Percentiles rank a stretch among this genome's conserved stretches.
These are phyloP conservation scores for Caenorhabditis plicata DNA, from an alignment of 2,888 invertebrate genomes.

Conservation along the genomic window DNA sequence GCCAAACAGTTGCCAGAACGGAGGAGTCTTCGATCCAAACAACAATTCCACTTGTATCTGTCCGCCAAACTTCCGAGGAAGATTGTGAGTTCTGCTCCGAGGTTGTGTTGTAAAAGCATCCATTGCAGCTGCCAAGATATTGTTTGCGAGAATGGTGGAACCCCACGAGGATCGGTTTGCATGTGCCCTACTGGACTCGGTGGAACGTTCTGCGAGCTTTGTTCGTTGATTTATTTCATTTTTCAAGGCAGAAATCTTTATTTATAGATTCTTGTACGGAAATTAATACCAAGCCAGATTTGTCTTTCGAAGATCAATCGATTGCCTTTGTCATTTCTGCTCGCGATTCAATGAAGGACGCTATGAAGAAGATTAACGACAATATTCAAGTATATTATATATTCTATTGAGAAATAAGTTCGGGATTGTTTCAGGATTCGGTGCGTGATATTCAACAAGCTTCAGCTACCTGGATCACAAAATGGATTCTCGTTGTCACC, in stretches of 20 bases:
- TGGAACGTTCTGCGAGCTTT: constrained; percentile 55
- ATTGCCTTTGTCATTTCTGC: constrained; percentile 51
- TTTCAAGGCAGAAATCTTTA: background rate
- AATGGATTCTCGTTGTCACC: constrained; percentile 41
- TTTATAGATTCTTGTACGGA: constrained; percentile 43
- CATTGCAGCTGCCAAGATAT: constrained; percentile 41
- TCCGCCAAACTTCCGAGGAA: constrained; percentile 42
- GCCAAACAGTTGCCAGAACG: constrained; percentile 47
- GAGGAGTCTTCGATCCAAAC: constrained; percentile 48
- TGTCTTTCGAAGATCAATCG: constrained; percentile 36
- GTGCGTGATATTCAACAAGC: constrained; percentile 41
- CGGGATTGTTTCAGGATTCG: no score
- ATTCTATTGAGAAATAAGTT: no score
- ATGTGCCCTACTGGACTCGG: constrained; percentile 44
- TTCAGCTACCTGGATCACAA: constrained; percentile 46
- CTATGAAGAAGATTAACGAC: constrained; percentile 23
- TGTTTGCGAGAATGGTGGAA: constrained; percentile 51
- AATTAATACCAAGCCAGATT: constrained; percentile 35
- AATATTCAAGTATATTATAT: constrained; percentile 30
- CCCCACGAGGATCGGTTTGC: constrained; percentile 38
- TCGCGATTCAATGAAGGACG: constrained; percentile 40
- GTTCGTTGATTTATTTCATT: constrained; percentile 11
- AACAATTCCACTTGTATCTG: constrained; percentile 51
- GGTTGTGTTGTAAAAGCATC: background rate
- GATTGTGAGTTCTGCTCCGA: constrained; percentile 24